Evolutionary conservation across 2,797 vertebrate species (phyloP), one percentile per base, ranked within the genome.

Genomic region (Taenioides sp.): DNA sequence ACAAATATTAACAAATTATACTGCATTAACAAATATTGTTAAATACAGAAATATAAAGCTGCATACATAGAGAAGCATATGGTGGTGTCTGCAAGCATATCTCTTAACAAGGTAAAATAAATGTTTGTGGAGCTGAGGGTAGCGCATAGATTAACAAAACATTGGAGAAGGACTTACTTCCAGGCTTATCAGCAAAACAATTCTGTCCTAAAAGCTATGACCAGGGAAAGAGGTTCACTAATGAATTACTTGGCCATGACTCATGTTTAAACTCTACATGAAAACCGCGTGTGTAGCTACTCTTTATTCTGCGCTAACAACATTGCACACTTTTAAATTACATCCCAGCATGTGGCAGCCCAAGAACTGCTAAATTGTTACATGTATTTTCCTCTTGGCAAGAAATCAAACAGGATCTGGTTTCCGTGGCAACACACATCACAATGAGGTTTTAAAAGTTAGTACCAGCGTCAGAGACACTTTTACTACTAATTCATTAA

Each of bases 341-440:
- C 64, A 10, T 27, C 64, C 72, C 79, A 72, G 72, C 28, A 68
- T 37, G 68, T 64, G 67, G 54, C 61, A 37, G 50, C 52, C 57
- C 40, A 72, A 27, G 75, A 25, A 43, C 65, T 31, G 49, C 27
- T 54, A 79, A 76, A 70, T 61, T 59, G 23, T 73, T 75, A 62
- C 27, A 34, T 70, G 74, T 64, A 80, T 74, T 22, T 62, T 11
- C 3, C 40, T 70, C 72, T 73, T 40, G 66, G 65, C 71, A 65
- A 77, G 69, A 65, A 75, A 74, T 80, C 61, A 74, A 71, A 55
- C 62, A 58, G 3, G 18, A 73, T 71, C 31, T 14, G 37, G 81
- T 88, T 77, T 61, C 80, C 75, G 80, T 76, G 80, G 83, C 70
- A 80, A 85, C 78, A 69, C 50, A 77, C 67, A 73, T 67, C 65